phyloP scores from a whole-genome alignment of 1,140 invertebrate genomes.

The Sinella curviseta region DNA sequence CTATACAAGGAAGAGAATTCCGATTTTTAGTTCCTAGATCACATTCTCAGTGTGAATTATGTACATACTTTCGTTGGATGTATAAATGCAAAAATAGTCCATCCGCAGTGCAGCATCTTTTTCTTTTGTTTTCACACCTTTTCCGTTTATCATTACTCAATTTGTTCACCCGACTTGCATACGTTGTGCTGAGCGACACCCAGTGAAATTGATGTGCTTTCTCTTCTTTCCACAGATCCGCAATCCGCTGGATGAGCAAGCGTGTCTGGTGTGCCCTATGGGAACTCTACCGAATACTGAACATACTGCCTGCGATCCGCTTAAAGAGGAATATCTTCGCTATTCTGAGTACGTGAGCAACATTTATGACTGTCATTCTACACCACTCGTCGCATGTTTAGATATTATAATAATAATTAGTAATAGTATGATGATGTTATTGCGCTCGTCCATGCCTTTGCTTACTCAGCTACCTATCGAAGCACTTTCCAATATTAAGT shows the following conservation, averaged over 20 bases:
- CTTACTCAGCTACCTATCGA: neutral
- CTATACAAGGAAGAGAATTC: too few species aligned
- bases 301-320: conserved; percentile 72
- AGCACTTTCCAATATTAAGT: neutral
- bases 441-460: too few species aligned
- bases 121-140: too few species aligned
- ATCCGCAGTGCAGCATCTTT: too few species aligned
- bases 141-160: too few species aligned
- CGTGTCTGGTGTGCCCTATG: conserved; percentile 75
- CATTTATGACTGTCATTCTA: neutral
- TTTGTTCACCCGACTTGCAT: neutral
- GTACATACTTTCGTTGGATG: too few species aligned
- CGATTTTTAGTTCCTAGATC: too few species aligned
- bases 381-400: neutral
- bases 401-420: neutral
- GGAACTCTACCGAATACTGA: conserved; percentile 77
- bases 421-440: too few species aligned
- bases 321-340: conserved; percentile 80
- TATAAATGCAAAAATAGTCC: too few species aligned
- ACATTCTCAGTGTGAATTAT: too few species aligned
- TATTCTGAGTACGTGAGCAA: conserved; percentile 56
- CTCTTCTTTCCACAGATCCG: conserved; percentile 64
- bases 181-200: too few species aligned
- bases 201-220: too few species aligned
- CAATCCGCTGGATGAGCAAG: conserved; percentile 74